These are phyloP conservation scores for Kuschelorhynchus macadamiae DNA, from an alignment of 2,888 invertebrate species.

Conservation along the genomic window DNA sequence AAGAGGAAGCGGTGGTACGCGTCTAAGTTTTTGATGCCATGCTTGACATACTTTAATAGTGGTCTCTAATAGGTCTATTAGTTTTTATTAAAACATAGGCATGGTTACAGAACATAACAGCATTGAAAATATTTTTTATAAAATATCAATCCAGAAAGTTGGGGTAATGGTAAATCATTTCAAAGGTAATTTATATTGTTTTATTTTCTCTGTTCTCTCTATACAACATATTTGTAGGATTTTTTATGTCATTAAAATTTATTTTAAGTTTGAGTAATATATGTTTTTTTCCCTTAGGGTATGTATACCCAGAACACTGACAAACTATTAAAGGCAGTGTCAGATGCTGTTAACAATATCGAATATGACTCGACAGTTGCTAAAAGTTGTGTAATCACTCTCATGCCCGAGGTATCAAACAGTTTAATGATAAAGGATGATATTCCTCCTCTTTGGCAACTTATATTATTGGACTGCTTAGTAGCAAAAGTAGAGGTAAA, in stretches of 20 bases:
- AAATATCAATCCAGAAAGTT: too few relatives aligned
- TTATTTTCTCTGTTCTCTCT: too few relatives aligned
- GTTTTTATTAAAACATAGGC: too few relatives aligned
- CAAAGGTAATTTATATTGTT: too few relatives aligned
- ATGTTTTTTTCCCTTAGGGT: constrained; percentile 72
- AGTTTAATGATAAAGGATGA: constrained; percentile 67
- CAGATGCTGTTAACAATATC: constrained; percentile 77
- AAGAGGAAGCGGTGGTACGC: too few relatives aligned
- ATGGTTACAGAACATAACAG: too few relatives aligned
- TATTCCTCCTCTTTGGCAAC: constrained; percentile 79
- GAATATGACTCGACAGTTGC: constrained; percentile 76
- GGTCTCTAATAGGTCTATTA: too few relatives aligned
- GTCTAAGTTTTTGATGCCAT: too few relatives aligned
- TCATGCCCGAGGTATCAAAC: constrained; percentile 71
- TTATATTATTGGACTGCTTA: constrained; percentile 83
- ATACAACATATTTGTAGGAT: too few relatives aligned
- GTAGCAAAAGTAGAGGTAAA: constrained; percentile 83
- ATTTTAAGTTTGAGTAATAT: not conserved
- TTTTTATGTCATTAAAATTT: not conserved
- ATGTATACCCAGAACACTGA: constrained; percentile 88
- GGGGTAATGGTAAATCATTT: too few relatives aligned
- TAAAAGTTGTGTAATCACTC: constrained; percentile 72
- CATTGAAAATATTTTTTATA: too few relatives aligned
- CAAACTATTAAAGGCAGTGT: constrained; percentile 79
- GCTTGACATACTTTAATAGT: too few relatives aligned